phyloP scores from a whole-genome alignment of 2,888 invertebrate species.

The Autographa gamma region DNA sequence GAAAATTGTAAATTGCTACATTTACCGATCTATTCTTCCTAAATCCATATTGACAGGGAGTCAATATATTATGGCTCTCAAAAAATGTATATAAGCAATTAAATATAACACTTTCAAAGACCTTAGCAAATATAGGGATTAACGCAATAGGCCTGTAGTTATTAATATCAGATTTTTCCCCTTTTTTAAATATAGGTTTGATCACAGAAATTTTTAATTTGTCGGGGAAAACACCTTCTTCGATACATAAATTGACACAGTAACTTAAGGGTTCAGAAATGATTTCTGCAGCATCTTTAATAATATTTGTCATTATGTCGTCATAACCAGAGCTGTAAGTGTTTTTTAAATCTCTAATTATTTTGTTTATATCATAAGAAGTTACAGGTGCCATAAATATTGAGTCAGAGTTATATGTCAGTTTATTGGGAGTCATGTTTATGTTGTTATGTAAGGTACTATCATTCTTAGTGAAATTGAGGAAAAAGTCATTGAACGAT shows the following conservation, averaged over 20 bases:
- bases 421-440: conserved; percentile 1
- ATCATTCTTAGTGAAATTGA: conserved; percentile 7
- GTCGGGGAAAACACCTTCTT: conserved; percentile 2
- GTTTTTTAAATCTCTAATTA: conserved; percentile 29
- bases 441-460: background rate
- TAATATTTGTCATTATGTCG: conserved; percentile 20
- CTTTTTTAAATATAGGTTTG: too few relatives aligned
- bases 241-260: background rate
- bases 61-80: too few relatives aligned
- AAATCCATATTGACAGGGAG: too few relatives aligned
- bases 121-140: too few relatives aligned
- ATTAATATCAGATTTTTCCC: too few relatives aligned
- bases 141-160: too few relatives aligned
- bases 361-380: conserved; percentile 19
- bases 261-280: background rate
- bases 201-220: too few relatives aligned
- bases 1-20: too few relatives aligned
- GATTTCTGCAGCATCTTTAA: conserved; percentile 18
- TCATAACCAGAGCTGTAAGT: conserved; percentile 36
- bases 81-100: too few relatives aligned
- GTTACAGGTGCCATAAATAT: conserved; percentile 26
- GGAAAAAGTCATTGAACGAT: conserved; percentile 8
- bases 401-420: conserved; percentile 15
- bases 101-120: too few relatives aligned
- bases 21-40: too few relatives aligned